phyloP scores from a whole-genome alignment of 2,888 invertebrate species.

The Chydorus sphaericus region DNA sequence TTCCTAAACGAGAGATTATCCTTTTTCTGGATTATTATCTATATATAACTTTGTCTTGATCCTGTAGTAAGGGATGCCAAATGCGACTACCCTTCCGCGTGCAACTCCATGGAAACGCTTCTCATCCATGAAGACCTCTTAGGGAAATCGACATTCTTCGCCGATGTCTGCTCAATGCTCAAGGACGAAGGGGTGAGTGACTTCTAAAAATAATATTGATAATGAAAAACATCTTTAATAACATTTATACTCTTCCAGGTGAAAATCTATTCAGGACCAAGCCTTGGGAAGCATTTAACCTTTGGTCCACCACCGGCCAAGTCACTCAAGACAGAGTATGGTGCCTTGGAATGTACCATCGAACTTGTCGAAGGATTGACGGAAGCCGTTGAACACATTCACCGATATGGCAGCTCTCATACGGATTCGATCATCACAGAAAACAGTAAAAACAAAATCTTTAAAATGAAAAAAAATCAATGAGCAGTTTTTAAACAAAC shows the following conservation, averaged over 20 bases:
- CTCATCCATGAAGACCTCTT: constrained; percentile 79
- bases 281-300: constrained; percentile 60
- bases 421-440: constrained; percentile 95
- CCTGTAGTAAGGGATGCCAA: constrained; percentile 76
- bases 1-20: too few relatives aligned
- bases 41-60: too few relatives aligned
- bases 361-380: constrained; percentile 81
- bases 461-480: too few relatives aligned
- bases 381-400: constrained; percentile 85
- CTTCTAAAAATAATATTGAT: neutral
- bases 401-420: constrained; percentile 87
- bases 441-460: constrained; percentile 46
- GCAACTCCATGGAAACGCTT: constrained; percentile 98
- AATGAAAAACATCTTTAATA: too few relatives aligned
- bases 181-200: constrained; percentile 70
- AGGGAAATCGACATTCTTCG: constrained; percentile 49
- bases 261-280: constrained; percentile 79
- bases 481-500: too few relatives aligned
- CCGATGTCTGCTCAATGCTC: constrained; percentile 76
- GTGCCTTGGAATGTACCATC: constrained; percentile 80
- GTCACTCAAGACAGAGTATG: constrained; percentile 81
- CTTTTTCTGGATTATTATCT: too few relatives aligned
- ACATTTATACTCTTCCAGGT: too few relatives aligned
- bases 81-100: constrained; percentile 97
- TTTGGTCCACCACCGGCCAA: constrained; percentile 89